Conservation (phyloP, 2,797 vertebrate species). For the Fistularia commersonii region DNA sequence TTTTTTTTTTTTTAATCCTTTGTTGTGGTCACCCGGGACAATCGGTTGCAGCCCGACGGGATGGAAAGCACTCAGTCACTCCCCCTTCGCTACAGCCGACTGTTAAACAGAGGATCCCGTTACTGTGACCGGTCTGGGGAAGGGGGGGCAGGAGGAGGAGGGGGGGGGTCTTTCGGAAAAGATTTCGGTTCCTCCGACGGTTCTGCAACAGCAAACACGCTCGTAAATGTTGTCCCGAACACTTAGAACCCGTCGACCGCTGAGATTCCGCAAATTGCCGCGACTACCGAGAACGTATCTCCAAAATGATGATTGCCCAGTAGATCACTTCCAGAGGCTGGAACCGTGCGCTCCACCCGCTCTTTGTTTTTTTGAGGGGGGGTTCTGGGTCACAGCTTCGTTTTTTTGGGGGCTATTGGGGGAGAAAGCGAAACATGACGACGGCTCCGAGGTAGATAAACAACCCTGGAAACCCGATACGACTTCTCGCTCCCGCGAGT, state of each 20-base stretch:
- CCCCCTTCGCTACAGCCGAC: slow-evolving; percentile 61
- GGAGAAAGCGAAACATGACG: slow-evolving; percentile 61
- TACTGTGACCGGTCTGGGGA: slow-evolving; percentile 59
- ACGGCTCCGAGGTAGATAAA: slow-evolving; percentile 61
- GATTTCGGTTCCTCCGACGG: slow-evolving; percentile 39
- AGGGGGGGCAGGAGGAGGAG: no score
- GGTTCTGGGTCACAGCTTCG: slow-evolving; percentile 26
- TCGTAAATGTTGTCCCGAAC: slow-evolving; percentile 29
- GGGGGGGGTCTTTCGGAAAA: slow-evolving; percentile 46
- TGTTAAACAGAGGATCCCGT: slow-evolving; percentile 73
- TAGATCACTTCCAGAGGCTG: slow-evolving; percentile 28
- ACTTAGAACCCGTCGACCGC: slow-evolving; percentile 23
- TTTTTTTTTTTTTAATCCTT: no score
- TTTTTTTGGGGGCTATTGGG: slow-evolving; percentile 46
- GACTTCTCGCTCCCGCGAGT: slow-evolving; percentile 61
- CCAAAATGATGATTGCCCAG: slow-evolving; percentile 22
- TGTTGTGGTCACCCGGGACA: slow-evolving; percentile 75
- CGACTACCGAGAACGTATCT: slow-evolving; percentile 31
- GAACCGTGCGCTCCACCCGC: no score
- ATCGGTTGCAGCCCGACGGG: slow-evolving; percentile 69
- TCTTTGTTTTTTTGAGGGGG: slow-evolving; percentile 18
- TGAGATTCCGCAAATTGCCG: slow-evolving; percentile 32
- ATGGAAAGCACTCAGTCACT: slow-evolving; percentile 70
- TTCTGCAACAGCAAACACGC: slow-evolving; percentile 38
- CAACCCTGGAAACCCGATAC: slow-evolving; percentile 58